Percentiles rank a stretch among this genome's conserved stretches.
Evolutionary conservation across 2,113 vertebrate genomes (phyloP).

Genomic region (Sander vitreus): DNA sequence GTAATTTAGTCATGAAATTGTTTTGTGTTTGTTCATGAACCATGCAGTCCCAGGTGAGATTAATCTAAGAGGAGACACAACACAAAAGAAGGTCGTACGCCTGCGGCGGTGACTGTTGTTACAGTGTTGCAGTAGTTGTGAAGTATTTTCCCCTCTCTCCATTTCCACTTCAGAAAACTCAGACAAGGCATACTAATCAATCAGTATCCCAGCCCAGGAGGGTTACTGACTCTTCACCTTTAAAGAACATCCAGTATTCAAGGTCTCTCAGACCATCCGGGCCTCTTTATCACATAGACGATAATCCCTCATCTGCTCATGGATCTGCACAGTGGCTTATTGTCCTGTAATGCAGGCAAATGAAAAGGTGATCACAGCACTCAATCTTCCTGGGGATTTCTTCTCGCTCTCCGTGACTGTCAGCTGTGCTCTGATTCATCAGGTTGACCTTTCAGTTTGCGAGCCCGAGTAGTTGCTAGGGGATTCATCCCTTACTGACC

Average conservation of each 20-base stretch:
- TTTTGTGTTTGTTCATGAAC: conserved; percentile 77
- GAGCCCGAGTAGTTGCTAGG: background rate
- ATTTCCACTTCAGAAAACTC: conserved; percentile 47
- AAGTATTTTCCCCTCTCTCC: background rate
- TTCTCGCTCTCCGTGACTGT: conserved; percentile 39
- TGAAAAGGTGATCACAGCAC: conserved; percentile 69
- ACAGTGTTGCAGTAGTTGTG: conserved; percentile 4
- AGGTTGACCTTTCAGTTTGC: conserved; percentile 57
- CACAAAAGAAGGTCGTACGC: conserved; percentile 49
- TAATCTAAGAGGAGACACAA: conserved; percentile 57
- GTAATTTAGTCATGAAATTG: conserved; percentile 73
- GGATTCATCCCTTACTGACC: conserved; percentile 35
- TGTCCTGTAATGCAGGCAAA: conserved; percentile 33
- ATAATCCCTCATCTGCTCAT: conserved; percentile 54
- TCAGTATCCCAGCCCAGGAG: conserved; percentile 7
- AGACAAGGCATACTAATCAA: conserved; percentile 54
- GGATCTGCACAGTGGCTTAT: conserved; percentile 38
- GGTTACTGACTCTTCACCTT: conserved; percentile 57
- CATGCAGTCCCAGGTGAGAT: conserved; percentile 69
- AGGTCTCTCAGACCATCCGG: conserved; percentile 24
- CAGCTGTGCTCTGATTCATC: conserved; percentile 48
- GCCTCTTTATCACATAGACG: conserved; percentile 20
- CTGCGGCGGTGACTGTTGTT: conserved; percentile 24
- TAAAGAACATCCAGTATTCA: conserved; percentile 44
- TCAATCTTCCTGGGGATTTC: conserved; percentile 67